phyloP scores from a whole-genome alignment of 2,797 vertebrate species.

The Pangasius sanitwongsei region DNA sequence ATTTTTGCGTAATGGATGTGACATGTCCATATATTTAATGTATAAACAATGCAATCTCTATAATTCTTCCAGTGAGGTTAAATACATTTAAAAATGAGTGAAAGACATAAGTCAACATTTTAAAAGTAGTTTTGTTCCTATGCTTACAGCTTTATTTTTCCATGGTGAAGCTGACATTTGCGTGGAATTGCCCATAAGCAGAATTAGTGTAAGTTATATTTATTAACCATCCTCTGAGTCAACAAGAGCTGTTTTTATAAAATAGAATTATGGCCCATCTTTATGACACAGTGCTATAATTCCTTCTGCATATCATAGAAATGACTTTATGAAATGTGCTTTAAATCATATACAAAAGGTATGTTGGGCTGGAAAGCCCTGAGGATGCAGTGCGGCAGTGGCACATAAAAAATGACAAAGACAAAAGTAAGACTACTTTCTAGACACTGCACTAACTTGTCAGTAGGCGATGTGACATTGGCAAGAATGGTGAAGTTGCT shows the following conservation, averaged over 20 bases:
- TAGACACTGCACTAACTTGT: constrained; percentile 83
- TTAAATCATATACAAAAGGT: not conserved
- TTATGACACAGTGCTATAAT: no score
- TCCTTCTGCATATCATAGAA: not conserved
- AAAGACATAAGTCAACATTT: not conserved
- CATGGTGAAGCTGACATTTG: not conserved
- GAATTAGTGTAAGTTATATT: not conserved
- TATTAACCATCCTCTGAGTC: not conserved
- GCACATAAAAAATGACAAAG: constrained; percentile 12
- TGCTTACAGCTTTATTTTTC: not conserved
- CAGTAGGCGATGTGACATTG: constrained; percentile 88
- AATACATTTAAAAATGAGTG: not conserved
- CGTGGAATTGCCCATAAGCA: not conserved
- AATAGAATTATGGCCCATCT: not conserved
- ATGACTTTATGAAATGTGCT: constrained; percentile 28
- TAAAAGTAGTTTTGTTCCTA: not conserved
- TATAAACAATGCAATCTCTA: not conserved
- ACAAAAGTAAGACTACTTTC: not conserved
- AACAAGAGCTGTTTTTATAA: not conserved
- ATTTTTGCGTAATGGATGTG: not conserved
- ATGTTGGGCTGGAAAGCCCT: not conserved
- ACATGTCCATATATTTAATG: not conserved
- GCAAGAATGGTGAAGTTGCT: constrained; percentile 96
- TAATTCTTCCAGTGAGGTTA: not conserved
- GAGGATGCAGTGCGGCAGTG: constrained; percentile 5